Evolutionary conservation across 2,797 vertebrate genomes (phyloP).

Genomic region (Moxostoma hubbsi): DNA sequence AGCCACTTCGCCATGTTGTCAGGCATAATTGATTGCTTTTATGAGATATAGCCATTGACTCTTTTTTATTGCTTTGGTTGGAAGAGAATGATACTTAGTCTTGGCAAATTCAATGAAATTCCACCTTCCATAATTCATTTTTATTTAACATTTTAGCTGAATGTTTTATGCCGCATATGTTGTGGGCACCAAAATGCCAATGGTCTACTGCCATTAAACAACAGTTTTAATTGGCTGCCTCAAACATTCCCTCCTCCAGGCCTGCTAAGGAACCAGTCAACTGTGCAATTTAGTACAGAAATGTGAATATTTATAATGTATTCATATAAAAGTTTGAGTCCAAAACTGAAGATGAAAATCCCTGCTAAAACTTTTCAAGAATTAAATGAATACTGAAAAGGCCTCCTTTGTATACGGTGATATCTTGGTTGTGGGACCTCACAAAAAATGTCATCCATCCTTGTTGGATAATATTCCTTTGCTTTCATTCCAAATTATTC

Average conservation of each 20-base stretch:
- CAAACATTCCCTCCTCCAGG: neutral
- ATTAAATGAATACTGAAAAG: constrained; percentile 6
- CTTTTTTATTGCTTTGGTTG: constrained; percentile 1
- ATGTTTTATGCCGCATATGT: constrained; percentile 23
- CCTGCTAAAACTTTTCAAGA: neutral
- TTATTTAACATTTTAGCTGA: neutral
- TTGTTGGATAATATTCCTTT: too few relatives aligned
- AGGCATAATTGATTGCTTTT: neutral
- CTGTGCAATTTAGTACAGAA: constrained; percentile 3
- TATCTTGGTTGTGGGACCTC: constrained; percentile 9
- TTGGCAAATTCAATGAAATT: neutral
- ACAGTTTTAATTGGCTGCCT: constrained; percentile 18
- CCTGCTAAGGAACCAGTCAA: neutral
- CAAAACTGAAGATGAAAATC: neutral
- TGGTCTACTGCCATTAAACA: constrained; percentile 11
- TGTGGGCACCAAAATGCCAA: constrained; percentile 13
- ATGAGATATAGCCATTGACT: neutral
- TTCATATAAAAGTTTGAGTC: neutral
- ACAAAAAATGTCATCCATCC: constrained; percentile 6
- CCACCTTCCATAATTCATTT: neutral
- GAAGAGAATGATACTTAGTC: neutral
- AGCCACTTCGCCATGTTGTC: neutral
- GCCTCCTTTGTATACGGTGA: neutral
- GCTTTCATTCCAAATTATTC: neutral
- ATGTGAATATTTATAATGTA: neutral